Evolutionary conservation across 2,113 vertebrate species (phyloP), one percentile per base, ranked within the genome.

Genomic region (Elanus axillaris): DNA sequence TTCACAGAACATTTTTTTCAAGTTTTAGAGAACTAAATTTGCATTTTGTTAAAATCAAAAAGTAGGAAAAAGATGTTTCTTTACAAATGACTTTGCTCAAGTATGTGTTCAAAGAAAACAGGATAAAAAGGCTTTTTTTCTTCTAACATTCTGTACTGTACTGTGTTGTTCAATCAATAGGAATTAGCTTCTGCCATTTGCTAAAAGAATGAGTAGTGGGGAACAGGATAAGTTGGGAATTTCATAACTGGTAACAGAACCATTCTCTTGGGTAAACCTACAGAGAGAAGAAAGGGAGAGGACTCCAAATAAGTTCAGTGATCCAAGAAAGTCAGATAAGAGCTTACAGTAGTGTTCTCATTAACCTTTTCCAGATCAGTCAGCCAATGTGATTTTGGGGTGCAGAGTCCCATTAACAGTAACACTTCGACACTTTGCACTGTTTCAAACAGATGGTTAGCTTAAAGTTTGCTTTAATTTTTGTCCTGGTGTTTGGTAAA

Each of bases 191-290:
- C 98, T 98, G 98, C 98, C 98, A 98, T 99, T 98, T 98, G 98
- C 99, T 99, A 99, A 99, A 99, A 99, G 98, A 99, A 99, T 98
- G 99, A 99, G 98, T 99, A 99, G 98, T 99, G 99, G 97, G 99
- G 99, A 98, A 99, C 98, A 97, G 99, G 99, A 98, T 99, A 99
- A 98, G 99, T 98, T 98, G 99, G 99, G 98, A 99, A 98, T 99
- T 99, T 99, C 99, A 99, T 99, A 99, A 99, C 98, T 98, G 99
- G 99, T 98, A 99, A 99, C 99, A 99, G 99, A 99, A 99, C 98
- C 99, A 99, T 99, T 99, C 99, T 99, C 99, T 99, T 99, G 99
- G 99, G 99, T 97, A 99, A 99, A 99, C 99, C 99, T 99, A 98
- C 95, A 98, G 99, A 99, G 98, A 98, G 98, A 99, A 99, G 98